Percentiles rank a stretch among this genome's conserved stretches.
Evolutionary conservation across 2,113 vertebrate species (phyloP).

Genomic region (Tetrax tetrax): DNA sequence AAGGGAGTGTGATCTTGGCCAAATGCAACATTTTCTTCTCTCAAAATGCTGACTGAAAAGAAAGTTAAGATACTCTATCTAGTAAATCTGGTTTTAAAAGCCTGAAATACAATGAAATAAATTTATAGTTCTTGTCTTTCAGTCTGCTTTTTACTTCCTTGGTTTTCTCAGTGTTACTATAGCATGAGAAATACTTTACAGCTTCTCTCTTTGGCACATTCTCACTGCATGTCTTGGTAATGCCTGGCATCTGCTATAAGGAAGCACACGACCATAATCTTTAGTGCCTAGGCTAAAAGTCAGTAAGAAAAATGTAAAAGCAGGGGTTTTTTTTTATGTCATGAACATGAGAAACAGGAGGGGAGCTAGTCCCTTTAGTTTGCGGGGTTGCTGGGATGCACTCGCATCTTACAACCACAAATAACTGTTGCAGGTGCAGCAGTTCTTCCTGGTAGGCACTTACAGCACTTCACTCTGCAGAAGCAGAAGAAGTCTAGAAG

Average conservation of each 20-base stretch:
- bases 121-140: background rate
- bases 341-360: background rate
- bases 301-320: background rate
- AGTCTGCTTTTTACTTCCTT: background rate
- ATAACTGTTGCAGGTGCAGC: background rate
- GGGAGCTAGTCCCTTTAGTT: background rate
- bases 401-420: background rate
- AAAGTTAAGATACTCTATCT: background rate
- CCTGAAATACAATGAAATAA: background rate
- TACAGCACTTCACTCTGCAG: background rate
- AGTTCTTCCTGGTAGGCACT: background rate
- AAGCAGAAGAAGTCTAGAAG: background rate
- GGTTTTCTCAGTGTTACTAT: background rate
- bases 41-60: background rate
- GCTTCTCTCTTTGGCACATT: background rate
- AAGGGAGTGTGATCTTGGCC: background rate
- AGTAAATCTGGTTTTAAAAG: background rate
- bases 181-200: background rate
- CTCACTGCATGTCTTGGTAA: background rate
- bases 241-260: background rate
- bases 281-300: background rate
- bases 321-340: background rate
- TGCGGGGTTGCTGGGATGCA: background rate
- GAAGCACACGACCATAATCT: background rate
- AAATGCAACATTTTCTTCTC: background rate